Evolutionary conservation across 2,888 invertebrate species (phyloP).

Genomic region (Drosophila meridiana): DNA sequence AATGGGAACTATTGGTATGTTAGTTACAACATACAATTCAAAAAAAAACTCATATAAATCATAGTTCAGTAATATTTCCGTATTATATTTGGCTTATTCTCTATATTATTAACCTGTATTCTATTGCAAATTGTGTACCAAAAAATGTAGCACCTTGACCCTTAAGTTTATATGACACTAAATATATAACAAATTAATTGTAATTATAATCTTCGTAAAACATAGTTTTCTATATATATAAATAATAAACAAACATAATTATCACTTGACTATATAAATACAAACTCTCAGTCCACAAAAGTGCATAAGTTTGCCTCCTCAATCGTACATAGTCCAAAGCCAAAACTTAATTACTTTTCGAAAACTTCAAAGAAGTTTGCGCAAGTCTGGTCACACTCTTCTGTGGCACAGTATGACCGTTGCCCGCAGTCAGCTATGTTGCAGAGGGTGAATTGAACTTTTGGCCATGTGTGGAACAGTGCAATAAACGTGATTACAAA

Average conservation of each 20-base stretch:
- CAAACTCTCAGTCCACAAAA: background rate
- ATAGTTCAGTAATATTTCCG: too few relatives aligned
- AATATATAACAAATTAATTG: too few relatives aligned
- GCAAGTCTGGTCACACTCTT: background rate
- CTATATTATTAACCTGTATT: too few relatives aligned
- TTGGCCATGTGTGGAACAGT: background rate
- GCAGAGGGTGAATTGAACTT: background rate
- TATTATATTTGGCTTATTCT: too few relatives aligned
- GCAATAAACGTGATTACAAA: slow-evolving; percentile 31
- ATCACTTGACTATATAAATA: background rate
- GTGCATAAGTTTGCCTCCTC: background rate
- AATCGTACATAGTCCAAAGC: background rate
- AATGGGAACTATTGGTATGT: too few relatives aligned
- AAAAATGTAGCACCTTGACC: too few relatives aligned
- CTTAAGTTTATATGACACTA: too few relatives aligned
- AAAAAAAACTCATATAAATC: too few relatives aligned
- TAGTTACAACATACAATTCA: too few relatives aligned
- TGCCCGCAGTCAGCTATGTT: background rate
- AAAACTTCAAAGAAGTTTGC: background rate
- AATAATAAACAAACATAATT: too few relatives aligned
- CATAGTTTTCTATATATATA: background rate
- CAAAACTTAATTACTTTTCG: background rate
- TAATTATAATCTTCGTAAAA: background rate
- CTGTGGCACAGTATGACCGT: slow-evolving; percentile 5
- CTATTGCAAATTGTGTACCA: too few relatives aligned